Evolutionary conservation across 2,888 invertebrate genomes (phyloP).

Genomic region (Drosophila anomelani): DNA sequence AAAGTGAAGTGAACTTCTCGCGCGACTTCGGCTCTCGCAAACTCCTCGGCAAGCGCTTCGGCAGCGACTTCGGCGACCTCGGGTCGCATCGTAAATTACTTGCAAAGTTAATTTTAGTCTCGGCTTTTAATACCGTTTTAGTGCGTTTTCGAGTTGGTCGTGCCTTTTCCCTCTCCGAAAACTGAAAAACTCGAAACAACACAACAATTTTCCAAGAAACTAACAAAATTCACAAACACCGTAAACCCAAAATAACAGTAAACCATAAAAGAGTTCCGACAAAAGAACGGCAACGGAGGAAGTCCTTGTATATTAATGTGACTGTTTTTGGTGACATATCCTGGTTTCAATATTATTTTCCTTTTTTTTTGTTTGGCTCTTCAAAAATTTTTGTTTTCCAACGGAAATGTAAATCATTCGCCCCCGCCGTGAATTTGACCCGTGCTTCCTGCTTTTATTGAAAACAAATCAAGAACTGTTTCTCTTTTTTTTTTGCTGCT

Average conservation of each 20-base stretch:
- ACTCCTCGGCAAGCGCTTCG: slow-evolving; percentile 23
- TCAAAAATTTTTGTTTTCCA: slow-evolving; percentile 39
- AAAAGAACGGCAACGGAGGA: not conserved
- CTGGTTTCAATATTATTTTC: slow-evolving; percentile 5
- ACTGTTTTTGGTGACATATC: slow-evolving; percentile 21
- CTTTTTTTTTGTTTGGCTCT: slow-evolving; percentile 30
- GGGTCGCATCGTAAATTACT: slow-evolving; percentile 76
- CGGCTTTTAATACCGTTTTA: slow-evolving; percentile 83
- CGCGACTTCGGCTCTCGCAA: slow-evolving; percentile 19
- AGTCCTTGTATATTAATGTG: slow-evolving; percentile 15
- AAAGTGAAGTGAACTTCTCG: slow-evolving; percentile 76
- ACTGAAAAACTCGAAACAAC: slow-evolving; percentile 31
- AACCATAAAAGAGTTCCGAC: not conserved
- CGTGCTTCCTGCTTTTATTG: slow-evolving; percentile 45
- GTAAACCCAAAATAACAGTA: slow-evolving; percentile 7
- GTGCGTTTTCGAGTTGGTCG: slow-evolving; percentile 84
- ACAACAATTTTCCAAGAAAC: slow-evolving; percentile 19
- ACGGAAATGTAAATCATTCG: slow-evolving; percentile 84
- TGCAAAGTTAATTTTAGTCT: slow-evolving; percentile 82
- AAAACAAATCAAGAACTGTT: slow-evolving; percentile 41
- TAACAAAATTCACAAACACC: slow-evolving; percentile 13
- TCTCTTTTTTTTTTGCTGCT: not conserved
- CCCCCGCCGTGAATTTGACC: slow-evolving; percentile 71
- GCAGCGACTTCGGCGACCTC: slow-evolving; percentile 39
- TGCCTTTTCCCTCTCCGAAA: slow-evolving; percentile 68